Evolutionary conservation across 1,140 invertebrate species (phyloP), one percentile per base, ranked within the genome.

Genomic region (Anastrepha ludens): DNA sequence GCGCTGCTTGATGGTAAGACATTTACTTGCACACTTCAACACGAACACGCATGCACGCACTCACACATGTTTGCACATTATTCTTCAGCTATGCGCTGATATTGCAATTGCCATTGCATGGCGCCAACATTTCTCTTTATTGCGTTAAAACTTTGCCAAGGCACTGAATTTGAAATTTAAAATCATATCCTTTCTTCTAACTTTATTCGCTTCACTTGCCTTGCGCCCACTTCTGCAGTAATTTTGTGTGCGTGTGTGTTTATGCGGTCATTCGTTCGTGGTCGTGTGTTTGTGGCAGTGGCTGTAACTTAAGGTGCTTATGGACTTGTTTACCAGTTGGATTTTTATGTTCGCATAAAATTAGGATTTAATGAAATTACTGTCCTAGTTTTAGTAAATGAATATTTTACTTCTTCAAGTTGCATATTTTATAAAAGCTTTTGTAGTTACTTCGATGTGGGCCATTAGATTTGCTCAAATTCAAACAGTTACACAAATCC

Each of bases 301-400:
- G 74, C 47, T n/a, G 74, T 81, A 81, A 58, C 74, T 81, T 41
- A 81, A 81, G 74, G 74, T 81, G 74, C 74, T 81, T 81, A 81
- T 81, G 44, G 74, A 81, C 74, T 81, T 81, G 74, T 81, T 81
- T 81, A 81, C 74, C 74, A 81, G 15, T 55, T 58, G 44, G 1
- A 81, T 55, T 81, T 81, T 81, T 81, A 58, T 81, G 74, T 29
- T 81, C 74, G 2, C 50, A 81, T 81, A 81, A 81, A 50, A 81
- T 20, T 81, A 6, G 8, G 74, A 8, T 81, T 81, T 81, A 81
- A 81, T 81, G 74, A 81, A 81, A 81, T 81, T 81, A 81, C 74
- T 81, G 74, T 55, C 50, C 74, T 17, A 81, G 47, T 81, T 81
- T 81, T 29, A 1, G n/a, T 9, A 55, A 81, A 8, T 81, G 74